Conservation (phyloP, 2,797 vertebrate species). For the Pachyuromys duprasi region DNA sequence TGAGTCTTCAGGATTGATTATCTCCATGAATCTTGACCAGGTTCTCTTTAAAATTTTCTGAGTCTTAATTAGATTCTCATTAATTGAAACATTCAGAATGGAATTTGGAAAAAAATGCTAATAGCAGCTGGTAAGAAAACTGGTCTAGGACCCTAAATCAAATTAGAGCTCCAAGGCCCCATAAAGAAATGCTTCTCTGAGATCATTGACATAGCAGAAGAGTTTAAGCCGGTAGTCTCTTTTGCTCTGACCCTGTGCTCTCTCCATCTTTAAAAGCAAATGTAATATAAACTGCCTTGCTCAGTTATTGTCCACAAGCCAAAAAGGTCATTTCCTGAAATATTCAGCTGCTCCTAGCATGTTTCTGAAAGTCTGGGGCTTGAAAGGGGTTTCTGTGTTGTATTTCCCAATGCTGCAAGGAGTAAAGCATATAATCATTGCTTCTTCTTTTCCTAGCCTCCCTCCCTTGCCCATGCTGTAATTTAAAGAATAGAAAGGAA, state of each 20-base stretch:
- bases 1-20: neutral
- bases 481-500: slow-evolving; percentile 65
- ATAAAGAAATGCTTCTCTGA: neutral
- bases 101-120: neutral
- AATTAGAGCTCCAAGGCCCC: neutral
- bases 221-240: neutral
- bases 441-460: neutral
- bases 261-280: slow-evolving; percentile 18
- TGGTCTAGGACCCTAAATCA: neutral
- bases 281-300: neutral
- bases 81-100: neutral
- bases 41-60: neutral
- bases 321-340: neutral
- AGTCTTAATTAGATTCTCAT: neutral
- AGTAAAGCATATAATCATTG: slow-evolving; percentile 27
- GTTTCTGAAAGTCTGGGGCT: neutral
- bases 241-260: neutral
- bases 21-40: no score
- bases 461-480: slow-evolving; percentile 31
- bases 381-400: slow-evolving; percentile 57
- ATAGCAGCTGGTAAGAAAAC: neutral
- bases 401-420: slow-evolving; percentile 33
- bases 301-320: neutral
- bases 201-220: neutral
- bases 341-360: neutral